These are phyloP conservation scores for Nyleta sp. DNA, from an alignment of 2,888 invertebrate species.

Conservation along the genomic window DNA sequence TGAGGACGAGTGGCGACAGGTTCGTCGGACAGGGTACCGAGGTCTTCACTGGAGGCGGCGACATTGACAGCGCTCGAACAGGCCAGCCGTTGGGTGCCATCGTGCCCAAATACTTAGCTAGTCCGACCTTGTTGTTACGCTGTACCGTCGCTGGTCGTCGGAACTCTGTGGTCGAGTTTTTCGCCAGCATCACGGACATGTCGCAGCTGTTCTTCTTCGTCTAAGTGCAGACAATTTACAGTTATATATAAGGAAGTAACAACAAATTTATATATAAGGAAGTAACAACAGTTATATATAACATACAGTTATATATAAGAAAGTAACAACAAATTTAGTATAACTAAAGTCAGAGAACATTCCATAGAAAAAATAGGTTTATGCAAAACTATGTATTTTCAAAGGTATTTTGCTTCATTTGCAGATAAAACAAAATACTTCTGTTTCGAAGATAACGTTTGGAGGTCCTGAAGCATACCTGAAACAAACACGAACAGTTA, in stretches of 20 bases:
- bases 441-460: too few species aligned
- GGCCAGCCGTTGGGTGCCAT: constrained; percentile 76
- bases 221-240: constrained; percentile 38
- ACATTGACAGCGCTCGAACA: constrained; percentile 73
- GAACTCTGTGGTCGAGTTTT: constrained; percentile 78
- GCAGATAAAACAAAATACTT: too few species aligned
- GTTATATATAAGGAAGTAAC: constrained; percentile 49
- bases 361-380: too few species aligned
- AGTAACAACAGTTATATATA: too few species aligned
- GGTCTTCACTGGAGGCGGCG: constrained; percentile 75
- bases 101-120: constrained; percentile 76
- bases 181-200: constrained; percentile 78
- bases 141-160: constrained; percentile 80
- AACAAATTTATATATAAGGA: too few species aligned
- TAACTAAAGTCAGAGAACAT: too few species aligned
- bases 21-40: constrained; percentile 73
- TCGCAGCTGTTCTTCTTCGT: constrained; percentile 73
- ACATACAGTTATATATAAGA: too few species aligned
- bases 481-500: too few species aligned
- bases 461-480: too few species aligned
- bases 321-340: too few species aligned
- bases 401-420: too few species aligned
- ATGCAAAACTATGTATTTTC: too few species aligned
- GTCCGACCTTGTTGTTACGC: constrained; percentile 77
- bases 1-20: constrained; percentile 82